Evolutionary conservation across 2,888 invertebrate genomes (phyloP).

Genomic region (Prionchulus punctatus): DNA sequence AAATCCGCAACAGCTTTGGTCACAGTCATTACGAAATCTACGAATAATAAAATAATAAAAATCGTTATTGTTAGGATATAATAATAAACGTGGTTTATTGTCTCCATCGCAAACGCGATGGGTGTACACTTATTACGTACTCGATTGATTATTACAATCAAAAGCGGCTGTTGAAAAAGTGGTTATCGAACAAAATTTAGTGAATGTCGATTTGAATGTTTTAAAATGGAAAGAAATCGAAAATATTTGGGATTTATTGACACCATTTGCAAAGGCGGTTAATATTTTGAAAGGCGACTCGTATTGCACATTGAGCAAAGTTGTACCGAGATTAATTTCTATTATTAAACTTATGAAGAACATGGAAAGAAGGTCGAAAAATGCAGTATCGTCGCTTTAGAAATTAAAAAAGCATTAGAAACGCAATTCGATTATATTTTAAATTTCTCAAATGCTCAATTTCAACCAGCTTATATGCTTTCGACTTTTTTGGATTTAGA

Average conservation of each 20-base stretch:
- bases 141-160: not conserved
- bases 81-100: not conserved
- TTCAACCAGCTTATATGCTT: not conserved
- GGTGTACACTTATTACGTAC: not conserved
- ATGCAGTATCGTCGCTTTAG: not conserved
- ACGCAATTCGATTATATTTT: not conserved
- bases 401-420: not conserved
- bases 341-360: not conserved
- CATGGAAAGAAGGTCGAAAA: not conserved
- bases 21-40: not conserved
- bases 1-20: not conserved
- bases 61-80: not conserved
- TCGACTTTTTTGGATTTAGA: not conserved
- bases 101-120: not conserved
- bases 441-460: not conserved
- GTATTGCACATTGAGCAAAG: not conserved
- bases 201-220: not conserved
- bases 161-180: not conserved
- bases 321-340: not conserved
- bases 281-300: not conserved
- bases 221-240: not conserved
- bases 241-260: not conserved
- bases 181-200: not conserved
- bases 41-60: not conserved
- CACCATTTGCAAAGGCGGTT: not conserved